Evolutionary conservation across 2,797 vertebrate species (phyloP).

Genomic region (Coranthus polyacanthus): DNA sequence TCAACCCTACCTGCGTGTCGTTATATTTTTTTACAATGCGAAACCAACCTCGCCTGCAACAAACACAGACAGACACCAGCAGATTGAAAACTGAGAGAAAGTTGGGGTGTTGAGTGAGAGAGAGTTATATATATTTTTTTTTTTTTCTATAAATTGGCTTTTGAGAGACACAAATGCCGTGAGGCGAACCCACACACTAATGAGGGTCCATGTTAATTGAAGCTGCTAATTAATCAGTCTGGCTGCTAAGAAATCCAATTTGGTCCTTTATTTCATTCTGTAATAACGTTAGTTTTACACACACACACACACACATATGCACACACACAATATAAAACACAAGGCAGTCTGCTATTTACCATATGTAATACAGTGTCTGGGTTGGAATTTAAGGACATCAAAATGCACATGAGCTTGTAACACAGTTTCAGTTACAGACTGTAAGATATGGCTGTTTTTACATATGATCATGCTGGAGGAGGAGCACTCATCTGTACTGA

Average conservation of each 20-base stretch:
- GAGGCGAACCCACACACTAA: slow-evolving; percentile 35
- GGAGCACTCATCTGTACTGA: too few species aligned
- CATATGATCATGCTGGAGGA: too few species aligned
- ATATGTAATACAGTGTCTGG: background rate
- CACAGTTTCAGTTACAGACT: too few species aligned
- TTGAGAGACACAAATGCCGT: slow-evolving; percentile 16
- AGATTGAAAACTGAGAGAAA: background rate
- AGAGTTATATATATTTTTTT: background rate
- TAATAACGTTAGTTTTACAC: slow-evolving; percentile 37
- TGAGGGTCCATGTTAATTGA: slow-evolving; percentile 55
- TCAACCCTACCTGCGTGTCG: background rate
- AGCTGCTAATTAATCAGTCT: slow-evolving; percentile 47
- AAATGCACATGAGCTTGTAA: too few species aligned
- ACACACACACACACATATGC: slow-evolving; percentile 2
- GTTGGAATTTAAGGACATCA: background rate
- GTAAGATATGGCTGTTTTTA: too few species aligned
- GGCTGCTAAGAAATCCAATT: slow-evolving; percentile 51
- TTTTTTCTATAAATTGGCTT: slow-evolving; percentile 8
- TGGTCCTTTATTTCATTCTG: slow-evolving; percentile 29
- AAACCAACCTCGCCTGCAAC: background rate
- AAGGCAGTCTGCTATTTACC: background rate
- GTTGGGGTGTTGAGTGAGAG: background rate
- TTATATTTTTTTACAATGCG: background rate
- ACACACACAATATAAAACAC: background rate
- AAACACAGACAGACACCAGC: background rate